Evolutionary conservation across 2,888 invertebrate species (phyloP), one percentile per base, ranked within the genome.

Genomic region (Oxytorus armatus): DNA sequence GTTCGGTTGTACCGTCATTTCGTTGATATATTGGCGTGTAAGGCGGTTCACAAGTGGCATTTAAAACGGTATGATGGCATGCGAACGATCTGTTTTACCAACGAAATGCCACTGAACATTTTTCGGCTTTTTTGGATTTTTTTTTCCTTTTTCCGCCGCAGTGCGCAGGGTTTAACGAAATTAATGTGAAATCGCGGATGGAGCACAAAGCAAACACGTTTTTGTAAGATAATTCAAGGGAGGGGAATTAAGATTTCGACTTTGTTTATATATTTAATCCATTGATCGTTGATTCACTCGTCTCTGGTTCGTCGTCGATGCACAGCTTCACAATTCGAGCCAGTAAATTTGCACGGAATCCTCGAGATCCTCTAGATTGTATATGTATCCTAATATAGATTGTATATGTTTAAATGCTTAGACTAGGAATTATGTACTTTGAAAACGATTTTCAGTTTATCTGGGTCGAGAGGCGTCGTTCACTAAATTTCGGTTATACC

Each of bases 401-500:
- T 8, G 14, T 55, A 29, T 11, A 8, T n/a, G 23, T 55, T 14
- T 11, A 11, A 11, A 10, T 23, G 65, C 49, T 57, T 36, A 57
- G 23, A n/a, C 36, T 44, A 42, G 36, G 55, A 47, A 77, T 63
- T 36, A n/a, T n/a, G 55, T 47, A 53, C 55, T 77, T 70, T 44
- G 23, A 55, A 70, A 70, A 55, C 25, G 36, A 47, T 14, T 77
- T 70, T 63, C 55, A 53, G 36, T 63, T 49, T 63, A 63, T 65
- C 1, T 63, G 39, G 55, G 47, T 70, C 69, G 63, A 77, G 53
- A 47, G 47, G 63, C 61, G 29, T 53, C 69, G 49, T 49, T 16
- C n/a, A 33, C 57, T 39, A 36, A 65, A 44, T 51, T 33, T 53
- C 51, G 33, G 21, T 53, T 44, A 23, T 42, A 44, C n/a, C 10